Evolutionary conservation across 2,888 invertebrate species (phyloP).

Genomic region (Drosophila subsilvestris): DNA sequence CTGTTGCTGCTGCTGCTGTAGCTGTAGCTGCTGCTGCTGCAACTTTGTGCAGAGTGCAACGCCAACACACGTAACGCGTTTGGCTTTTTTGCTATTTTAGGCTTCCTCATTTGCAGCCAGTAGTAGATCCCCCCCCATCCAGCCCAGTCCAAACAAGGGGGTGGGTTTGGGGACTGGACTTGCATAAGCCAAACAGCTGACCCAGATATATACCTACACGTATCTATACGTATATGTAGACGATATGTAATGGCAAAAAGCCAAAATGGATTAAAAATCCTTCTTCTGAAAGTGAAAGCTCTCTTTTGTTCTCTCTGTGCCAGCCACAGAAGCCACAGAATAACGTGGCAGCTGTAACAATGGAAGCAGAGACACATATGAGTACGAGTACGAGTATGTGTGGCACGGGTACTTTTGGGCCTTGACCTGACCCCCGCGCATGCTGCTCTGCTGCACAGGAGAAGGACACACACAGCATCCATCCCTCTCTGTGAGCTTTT

Average conservation of each 20-base stretch:
- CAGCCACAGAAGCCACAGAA: neutral
- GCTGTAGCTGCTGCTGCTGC: constrained; percentile 20
- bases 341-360: constrained; percentile 5
- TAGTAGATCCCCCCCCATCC: constrained; percentile 14
- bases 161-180: constrained; percentile 16
- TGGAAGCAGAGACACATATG: neutral
- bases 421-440: constrained; percentile 3
- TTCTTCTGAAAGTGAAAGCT: constrained; percentile 49
- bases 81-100: constrained; percentile 62
- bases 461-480: constrained; percentile 40
- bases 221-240: constrained; percentile 7
- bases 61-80: constrained; percentile 63
- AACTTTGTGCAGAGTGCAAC: constrained; percentile 71
- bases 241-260: constrained; percentile 18
- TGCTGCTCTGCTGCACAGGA: constrained; percentile 24
- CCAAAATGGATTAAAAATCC: constrained; percentile 35
- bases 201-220: constrained; percentile 35
- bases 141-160: constrained; percentile 15
- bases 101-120: constrained; percentile 76
- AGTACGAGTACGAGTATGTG: neutral
- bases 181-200: constrained; percentile 39
- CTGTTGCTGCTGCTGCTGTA: constrained; percentile 5
- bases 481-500: constrained; percentile 26
- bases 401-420: neutral
- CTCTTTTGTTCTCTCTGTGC: constrained; percentile 17